Evolutionary conservation across 2,888 invertebrate genomes (phyloP), one percentile per base, ranked within the genome.

Genomic region (Eristalis pertinax): DNA sequence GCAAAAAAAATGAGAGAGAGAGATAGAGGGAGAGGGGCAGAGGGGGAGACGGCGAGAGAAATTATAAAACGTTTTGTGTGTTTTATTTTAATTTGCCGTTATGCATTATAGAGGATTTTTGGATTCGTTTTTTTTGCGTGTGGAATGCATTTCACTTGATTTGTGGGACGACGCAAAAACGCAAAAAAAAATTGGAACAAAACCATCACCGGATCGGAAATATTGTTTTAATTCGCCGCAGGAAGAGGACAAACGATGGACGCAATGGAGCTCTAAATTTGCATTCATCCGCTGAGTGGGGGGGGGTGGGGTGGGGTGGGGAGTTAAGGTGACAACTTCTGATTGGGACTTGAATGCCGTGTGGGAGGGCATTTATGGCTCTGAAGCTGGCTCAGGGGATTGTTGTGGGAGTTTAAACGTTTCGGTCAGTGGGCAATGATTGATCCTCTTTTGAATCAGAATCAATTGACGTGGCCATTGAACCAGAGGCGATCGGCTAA

Each of bases 221-320:
- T 80, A 84, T 84, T 73, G 80, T 75, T 68, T 80, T 80, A 80
- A 86, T 82, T 82, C 65, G 58, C 81, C 85, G 19, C 84, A 84
- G 60, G 75, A 67, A 7, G 19, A 8, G 19, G 58, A 64, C 63
- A 80, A 84, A 72, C 72, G 72, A 76, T 67, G 72, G 26, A 75
- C 65, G 65, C 75, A 76, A 72, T 67, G 24, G 70, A 84, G 43
- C 43, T 29, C 67, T 84, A 50, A 70, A 80, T 80, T 79, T 72
- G 67, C 32, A 72, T 84, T 84, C 75, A 26, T 26, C 26, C 26
- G 26, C 1, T 26, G 26, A 4, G 4, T 1, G 26, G 26, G 26
- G 26, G 1, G 26, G 4, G 26, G 2, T 26, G 26, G 4, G 26
- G 7, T 4, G 4, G 26, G 26, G 26, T 26, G 26, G 26, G 2